Base-by-base conservation (phyloP, 2,888 invertebrate species). In the Polyommatus icarus region DNA sequence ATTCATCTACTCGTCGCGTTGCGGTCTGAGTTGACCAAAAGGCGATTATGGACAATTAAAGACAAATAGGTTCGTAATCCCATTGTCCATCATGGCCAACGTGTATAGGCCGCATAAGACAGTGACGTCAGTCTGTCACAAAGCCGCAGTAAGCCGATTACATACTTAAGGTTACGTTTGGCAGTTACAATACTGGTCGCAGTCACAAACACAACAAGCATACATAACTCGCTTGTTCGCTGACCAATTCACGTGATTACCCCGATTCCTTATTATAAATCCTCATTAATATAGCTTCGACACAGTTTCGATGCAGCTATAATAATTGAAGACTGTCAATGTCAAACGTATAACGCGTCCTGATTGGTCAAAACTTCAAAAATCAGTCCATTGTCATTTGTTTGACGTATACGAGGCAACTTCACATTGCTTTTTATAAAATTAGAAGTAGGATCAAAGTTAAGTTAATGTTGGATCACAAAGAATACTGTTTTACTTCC, bases 101-200 rank as follows among this genome's bases (percentile, higher is more conserved):
- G 18, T 18, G 54, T 54, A 54, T 4, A 54, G 18, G 54, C 54
- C 10, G 46, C 71, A 24, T 72, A 57, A 77, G 24, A 57, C 24
- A 29, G 36, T 67, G 24, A 54, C 24, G 36, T 40, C 71, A 71
- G 54, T 73, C 59, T 57, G 54, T 40, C 57, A 57, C 71, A 46
- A 81, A 89, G 88, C 90, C 87, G 87, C 85, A 82, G 84, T 83
- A 79, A 80, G 80, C 82, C 81, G 81, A 84, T 84, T 61, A 83
- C 82, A 81, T 87, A 86, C 87, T 87, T 85, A 84, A 32, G 67
- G 15, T 67, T 67, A 84, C 86, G 87, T 92, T 93, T 92, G 93
- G 91, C 91, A 91, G 90, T 91, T 89, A 83, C 82, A 92, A 92
- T 92, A 93, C 91, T 92, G 91, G 86, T 91, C 86, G 88, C 92